Base-by-base conservation (phyloP, 2,797 vertebrate genomes). In the Tragopan temminckii region DNA sequence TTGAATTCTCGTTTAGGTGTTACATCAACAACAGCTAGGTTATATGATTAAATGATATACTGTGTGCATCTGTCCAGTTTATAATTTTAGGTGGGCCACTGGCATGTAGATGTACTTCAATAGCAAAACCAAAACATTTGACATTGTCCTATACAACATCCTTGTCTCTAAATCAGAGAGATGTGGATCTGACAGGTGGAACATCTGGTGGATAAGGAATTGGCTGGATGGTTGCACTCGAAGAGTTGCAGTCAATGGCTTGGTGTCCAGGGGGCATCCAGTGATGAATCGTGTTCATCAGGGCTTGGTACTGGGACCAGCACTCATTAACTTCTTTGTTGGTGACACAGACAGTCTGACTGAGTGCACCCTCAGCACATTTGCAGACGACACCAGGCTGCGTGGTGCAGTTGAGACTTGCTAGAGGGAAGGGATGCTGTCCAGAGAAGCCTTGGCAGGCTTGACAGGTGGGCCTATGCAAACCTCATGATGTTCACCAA, bases 1-100 rank as follows among this genome's bases (percentile, higher is more conserved):
- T 75, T 76, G 88, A 94, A 96, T 97, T 96, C 95, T 95, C 96
- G 92, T 96, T 85, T 85, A 94, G 94, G 59, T 78, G 64, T 79
- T 94, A 80, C 64, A 88, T 74, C 93, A 96, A 96, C 88, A 88
- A 58, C 43, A 70, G 78, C 88, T 59, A 62, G 69, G 57, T 88
- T 77, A 78, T 83, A 82, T 79, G 84, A 79, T 80, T 80, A 64
- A 95, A 59, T 75, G 25, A 71, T 61, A 43, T 38, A 8, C 48
- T 59, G 46, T 17, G 11, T 20, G 11, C 58, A 67, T 84, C 74
- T 19, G 24, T n/a, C 15, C 35, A 36, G 21, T 66, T 66, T 45
- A 36, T 36, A 62, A 38, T 62, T 62, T 62, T 20, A 62, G 11
- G 36, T 62, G 59, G 59, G 17, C 36, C 17, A 13, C 40, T 40